phyloP scores from a whole-genome alignment of 2,888 invertebrate genomes.

The Folsomia manolachei region DNA sequence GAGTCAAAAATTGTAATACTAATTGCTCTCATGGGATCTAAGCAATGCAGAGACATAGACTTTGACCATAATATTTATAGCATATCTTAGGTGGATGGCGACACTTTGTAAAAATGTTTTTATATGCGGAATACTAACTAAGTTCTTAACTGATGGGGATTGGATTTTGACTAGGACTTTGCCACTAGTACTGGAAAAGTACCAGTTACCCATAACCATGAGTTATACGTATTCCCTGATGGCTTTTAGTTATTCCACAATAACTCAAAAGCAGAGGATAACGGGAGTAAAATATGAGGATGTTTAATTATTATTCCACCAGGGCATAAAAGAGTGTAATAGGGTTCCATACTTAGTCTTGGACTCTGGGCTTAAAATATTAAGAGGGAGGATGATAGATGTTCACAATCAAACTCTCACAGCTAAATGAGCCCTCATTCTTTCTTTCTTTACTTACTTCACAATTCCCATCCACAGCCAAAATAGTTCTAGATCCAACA shows the following conservation, averaged over 20 bases:
- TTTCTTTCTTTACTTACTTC: conserved; percentile 5
- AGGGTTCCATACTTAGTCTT: conserved; percentile 45
- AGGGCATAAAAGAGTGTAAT: conserved; percentile 50
- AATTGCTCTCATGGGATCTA: background rate
- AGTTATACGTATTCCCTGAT: background rate
- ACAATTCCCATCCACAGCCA: background rate
- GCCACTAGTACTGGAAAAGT: background rate
- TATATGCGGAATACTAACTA: conserved; percentile 3
- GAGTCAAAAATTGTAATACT: conserved; percentile 1
- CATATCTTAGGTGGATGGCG: background rate
- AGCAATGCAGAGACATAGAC: background rate
- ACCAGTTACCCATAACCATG: background rate
- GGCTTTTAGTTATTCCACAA: conserved; percentile 1
- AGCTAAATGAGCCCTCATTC: conserved; percentile 22
- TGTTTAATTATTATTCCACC: conserved; percentile 51
- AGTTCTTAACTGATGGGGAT: conserved; percentile 1
- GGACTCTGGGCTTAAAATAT: conserved; percentile 48
- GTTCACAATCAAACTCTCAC: conserved; percentile 40
- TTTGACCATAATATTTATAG: no score
- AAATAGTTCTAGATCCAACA: no score
- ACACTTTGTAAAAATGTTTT: background rate
- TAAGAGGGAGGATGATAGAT: conserved; percentile 49
- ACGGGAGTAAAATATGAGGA: conserved; percentile 49
- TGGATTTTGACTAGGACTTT: background rate
- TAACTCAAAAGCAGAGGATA: conserved; percentile 28